Evolutionary conservation across 92 coral and sea anemone species (phyloP).

Genomic region (Anthopleura xanthogrammica): DNA sequence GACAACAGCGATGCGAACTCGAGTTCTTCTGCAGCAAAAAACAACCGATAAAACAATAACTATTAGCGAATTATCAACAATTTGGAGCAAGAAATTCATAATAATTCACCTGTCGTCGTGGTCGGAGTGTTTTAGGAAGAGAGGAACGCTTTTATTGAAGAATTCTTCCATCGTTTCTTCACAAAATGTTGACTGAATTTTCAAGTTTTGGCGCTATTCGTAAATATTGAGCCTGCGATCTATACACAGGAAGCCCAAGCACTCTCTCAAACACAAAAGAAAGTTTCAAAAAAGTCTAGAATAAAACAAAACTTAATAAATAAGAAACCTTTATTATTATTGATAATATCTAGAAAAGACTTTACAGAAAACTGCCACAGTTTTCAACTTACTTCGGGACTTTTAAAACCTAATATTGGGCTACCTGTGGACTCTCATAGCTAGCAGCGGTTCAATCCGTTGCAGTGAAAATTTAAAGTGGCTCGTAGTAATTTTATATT

Average conservation of each 20-base stretch:
- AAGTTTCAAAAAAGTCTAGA: too few relatives aligned
- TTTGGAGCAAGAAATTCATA: background rate
- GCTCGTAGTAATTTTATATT: too few relatives aligned
- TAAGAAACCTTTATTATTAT: too few relatives aligned
- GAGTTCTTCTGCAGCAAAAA: slow-evolving; percentile 49
- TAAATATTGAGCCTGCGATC: slow-evolving; percentile 26
- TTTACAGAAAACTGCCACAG: too few relatives aligned
- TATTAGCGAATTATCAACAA: background rate
- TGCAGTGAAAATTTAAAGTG: too few relatives aligned
- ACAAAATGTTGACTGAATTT: slow-evolving; percentile 3
- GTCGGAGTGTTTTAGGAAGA: slow-evolving; percentile 58
- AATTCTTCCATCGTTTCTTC: slow-evolving; percentile 70
- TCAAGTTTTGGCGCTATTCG: slow-evolving; percentile 50
- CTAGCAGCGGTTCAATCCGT: too few relatives aligned
- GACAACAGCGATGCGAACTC: slow-evolving; percentile 64
- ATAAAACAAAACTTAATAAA: too few relatives aligned
- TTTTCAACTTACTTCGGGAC: too few relatives aligned
- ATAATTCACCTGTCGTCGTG: slow-evolving; percentile 67
- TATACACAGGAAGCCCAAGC: slow-evolving; percentile 7
- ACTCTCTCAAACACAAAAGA: background rate
- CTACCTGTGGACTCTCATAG: too few relatives aligned
- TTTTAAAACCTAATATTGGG: too few relatives aligned
- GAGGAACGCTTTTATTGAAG: slow-evolving; percentile 66
- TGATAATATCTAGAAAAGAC: too few relatives aligned
- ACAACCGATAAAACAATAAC: background rate